Evolutionary conservation across 2,113 vertebrate genomes (phyloP).

Genomic region (Alligator mississippiensis): DNA sequence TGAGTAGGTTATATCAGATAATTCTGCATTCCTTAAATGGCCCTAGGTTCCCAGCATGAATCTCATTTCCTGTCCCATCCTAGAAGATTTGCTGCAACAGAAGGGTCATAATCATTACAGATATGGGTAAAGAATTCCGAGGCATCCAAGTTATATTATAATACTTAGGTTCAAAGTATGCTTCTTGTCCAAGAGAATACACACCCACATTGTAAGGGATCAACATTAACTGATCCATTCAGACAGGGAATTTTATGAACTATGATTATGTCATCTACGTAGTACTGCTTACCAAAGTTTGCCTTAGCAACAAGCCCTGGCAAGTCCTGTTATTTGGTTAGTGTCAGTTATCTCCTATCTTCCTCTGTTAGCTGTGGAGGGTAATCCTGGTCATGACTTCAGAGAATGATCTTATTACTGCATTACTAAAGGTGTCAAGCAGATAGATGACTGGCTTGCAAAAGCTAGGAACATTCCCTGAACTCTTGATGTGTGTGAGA

Average conservation of each 20-base stretch:
- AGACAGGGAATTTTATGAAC: not conserved
- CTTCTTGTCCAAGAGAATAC: not conserved
- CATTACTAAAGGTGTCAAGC: not conserved
- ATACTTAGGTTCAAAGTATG: not conserved
- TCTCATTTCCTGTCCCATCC: not conserved
- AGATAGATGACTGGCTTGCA: not conserved
- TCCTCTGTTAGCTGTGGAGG: not conserved
- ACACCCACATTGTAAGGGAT: not conserved
- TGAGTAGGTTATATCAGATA: too few relatives aligned
- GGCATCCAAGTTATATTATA: not conserved
- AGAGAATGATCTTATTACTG: not conserved
- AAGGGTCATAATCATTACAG: not conserved
- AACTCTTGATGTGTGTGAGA: not conserved
- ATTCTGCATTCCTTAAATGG: not conserved
- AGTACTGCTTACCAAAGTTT: not conserved
- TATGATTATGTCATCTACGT: not conserved
- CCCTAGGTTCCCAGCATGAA: not conserved
- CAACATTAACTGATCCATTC: not conserved
- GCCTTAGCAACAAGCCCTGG: not conserved
- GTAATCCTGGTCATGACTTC: not conserved
- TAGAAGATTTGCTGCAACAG: not conserved
- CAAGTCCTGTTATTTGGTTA: not conserved
- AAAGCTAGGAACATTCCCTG: not conserved
- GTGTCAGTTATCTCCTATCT: not conserved
- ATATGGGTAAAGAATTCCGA: not conserved